Evolutionary conservation across 2,888 invertebrate genomes (phyloP), one percentile per base, ranked within the genome.

Genomic region (Ormyrus rosae): DNA sequence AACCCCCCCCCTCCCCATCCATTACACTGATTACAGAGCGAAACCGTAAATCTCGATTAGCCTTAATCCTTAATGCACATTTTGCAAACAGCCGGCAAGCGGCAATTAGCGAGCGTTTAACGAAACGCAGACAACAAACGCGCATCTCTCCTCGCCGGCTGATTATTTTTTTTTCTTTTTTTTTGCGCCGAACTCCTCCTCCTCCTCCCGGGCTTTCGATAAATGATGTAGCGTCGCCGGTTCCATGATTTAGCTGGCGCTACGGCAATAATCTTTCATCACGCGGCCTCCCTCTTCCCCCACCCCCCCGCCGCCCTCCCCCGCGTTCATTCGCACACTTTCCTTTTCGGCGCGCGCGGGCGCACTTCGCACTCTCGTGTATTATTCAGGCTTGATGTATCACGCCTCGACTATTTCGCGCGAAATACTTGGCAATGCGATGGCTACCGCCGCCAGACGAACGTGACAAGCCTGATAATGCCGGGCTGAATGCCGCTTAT

Each of bases 361-460:
- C 13, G 13, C 13, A 50, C 51, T 53, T 60, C 63, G 68, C 69
- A 64, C 65, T 46, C 63, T 60, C 55, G 48, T 80, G 77, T 71
- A 74, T 79, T 83, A 78, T 83, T 83, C 82, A 82, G 56, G 69
- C 81, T 70, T 81, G 81, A 79, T 81, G 56, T 68, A 78, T 74
- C 64, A 53, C 76, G 58, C 71, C 74, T 68, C 81, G 75, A 64
- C 68, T 67, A 68, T 64, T 60, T 69, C 65, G 55, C 63, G 63
- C 55, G 58, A 82, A 69, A 79, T 68, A 76, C 79, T 58, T 58
- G 13, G 48, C 48, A 55, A 13, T 19, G 45, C 65, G 50, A 51
- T n/a, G 46, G 50, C 9, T 7, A 11, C 45, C 46, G 68, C 63
- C 68, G 69, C 60, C 51, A 45, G 11, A 8, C 13, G 19, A 60